Percentiles rank a stretch among this genome's conserved stretches.
phyloP scores from a whole-genome alignment of 2,888 invertebrate species.

The Eristalis pertinax region DNA sequence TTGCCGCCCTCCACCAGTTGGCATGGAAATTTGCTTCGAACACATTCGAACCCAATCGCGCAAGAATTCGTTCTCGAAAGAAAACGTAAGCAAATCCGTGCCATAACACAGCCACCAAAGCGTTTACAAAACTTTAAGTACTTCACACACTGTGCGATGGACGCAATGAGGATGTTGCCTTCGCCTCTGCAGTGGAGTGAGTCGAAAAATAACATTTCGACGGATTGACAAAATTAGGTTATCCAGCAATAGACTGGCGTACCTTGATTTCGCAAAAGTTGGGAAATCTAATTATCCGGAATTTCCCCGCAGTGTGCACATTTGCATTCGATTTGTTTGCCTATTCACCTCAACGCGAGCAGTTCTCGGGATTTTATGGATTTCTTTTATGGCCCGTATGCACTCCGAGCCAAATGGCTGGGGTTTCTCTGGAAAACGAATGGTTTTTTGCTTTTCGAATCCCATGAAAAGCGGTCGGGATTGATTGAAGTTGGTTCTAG shows the following conservation, averaged over 20 bases:
- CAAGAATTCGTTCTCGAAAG: constrained; percentile 1
- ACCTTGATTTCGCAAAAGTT: constrained; percentile 39
- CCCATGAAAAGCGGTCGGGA: neutral
- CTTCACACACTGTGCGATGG: constrained; percentile 22
- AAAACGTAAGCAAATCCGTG: neutral
- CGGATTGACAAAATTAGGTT: constrained; percentile 25
- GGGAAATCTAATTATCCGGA: constrained; percentile 6
- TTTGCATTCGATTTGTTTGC: constrained; percentile 20
- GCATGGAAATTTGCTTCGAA: constrained; percentile 22
- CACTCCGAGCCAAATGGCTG: neutral
- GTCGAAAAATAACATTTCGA: neutral
- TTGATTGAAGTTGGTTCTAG: neutral
- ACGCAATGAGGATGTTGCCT: constrained; percentile 6
- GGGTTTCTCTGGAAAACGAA: neutral
- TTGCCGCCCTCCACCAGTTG: neutral
- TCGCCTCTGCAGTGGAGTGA: neutral
- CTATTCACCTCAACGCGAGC: neutral
- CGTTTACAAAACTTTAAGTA: constrained; percentile 13
- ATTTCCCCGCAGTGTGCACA: neutral
- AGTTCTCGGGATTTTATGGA: constrained; percentile 8
- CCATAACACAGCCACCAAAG: neutral
- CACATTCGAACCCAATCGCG: neutral
- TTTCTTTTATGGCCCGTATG: constrained; percentile 11
- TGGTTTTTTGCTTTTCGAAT: too few species aligned
- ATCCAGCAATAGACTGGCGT: neutral